phyloP scores from a whole-genome alignment of 2,797 vertebrate genomes.

The Tenualosa thibaudeaui region DNA sequence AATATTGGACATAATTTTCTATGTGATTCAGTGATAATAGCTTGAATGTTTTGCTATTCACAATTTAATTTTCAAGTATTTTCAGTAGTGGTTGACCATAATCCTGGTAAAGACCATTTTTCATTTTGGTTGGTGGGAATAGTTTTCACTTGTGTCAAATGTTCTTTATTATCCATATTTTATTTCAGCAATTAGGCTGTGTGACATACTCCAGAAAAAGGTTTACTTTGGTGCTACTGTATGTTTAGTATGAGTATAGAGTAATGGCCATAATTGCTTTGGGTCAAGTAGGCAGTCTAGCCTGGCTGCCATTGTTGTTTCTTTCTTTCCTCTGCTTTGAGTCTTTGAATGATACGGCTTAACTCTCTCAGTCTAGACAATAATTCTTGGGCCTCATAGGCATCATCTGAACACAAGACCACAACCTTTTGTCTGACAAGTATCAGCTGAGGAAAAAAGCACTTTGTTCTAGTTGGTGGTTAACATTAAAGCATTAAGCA shows the following conservation, averaged over 20 bases:
- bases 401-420: not conserved
- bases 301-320: not conserved
- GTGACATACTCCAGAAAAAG: not conserved
- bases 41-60: no score
- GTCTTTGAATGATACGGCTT: not conserved
- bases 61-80: not conserved
- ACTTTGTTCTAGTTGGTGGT: not conserved
- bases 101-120: not conserved
- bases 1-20: not conserved
- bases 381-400: not conserved
- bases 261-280: not conserved
- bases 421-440: not conserved
- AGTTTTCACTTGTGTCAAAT: not conserved
- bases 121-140: not conserved
- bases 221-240: not conserved
- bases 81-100: not conserved
- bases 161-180: slow-evolving; percentile 36
- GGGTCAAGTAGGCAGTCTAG: not conserved
- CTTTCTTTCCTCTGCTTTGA: not conserved
- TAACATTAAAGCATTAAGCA: not conserved
- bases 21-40: not conserved
- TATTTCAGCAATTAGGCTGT: slow-evolving; percentile 4
- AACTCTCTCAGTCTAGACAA: not conserved
- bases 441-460: not conserved
- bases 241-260: not conserved